Conservation (phyloP, 1,140 invertebrate genomes). For the Drosophila jambulina region DNA sequence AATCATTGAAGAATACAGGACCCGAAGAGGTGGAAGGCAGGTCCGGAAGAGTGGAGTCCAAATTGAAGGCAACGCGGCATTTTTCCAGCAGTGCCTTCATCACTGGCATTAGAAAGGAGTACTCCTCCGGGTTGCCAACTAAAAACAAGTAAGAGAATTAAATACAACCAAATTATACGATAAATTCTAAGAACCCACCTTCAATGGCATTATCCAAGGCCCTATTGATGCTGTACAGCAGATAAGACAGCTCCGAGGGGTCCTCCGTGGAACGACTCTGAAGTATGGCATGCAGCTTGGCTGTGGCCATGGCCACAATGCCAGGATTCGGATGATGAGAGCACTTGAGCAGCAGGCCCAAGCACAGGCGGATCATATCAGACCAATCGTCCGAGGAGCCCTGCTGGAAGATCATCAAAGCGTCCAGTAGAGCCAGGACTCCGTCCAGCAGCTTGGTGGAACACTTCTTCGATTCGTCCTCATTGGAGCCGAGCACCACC, state of each 20-base stretch:
- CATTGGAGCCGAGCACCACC: slow-evolving; percentile 86
- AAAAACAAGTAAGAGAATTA: slow-evolving; percentile 9
- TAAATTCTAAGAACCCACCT: slow-evolving; percentile 57
- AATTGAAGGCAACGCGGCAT: slow-evolving; percentile 85
- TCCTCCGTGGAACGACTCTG: slow-evolving; percentile 87
- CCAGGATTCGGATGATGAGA: slow-evolving; percentile 86
- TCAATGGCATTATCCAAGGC: slow-evolving; percentile 85
- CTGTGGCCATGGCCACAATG: slow-evolving; percentile 87
- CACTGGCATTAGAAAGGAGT: slow-evolving; percentile 88
- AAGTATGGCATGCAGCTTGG: slow-evolving; percentile 87
- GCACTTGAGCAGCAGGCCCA: slow-evolving; percentile 87
- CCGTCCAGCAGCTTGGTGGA: slow-evolving; percentile 87
- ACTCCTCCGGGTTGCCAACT: slow-evolving; percentile 87
- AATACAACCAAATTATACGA: background rate
- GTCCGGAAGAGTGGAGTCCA: slow-evolving; percentile 86
- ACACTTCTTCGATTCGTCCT: slow-evolving; percentile 86
- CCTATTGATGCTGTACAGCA: slow-evolving; percentile 85
- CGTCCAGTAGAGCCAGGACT: slow-evolving; percentile 86
- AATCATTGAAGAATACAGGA: slow-evolving; percentile 88
- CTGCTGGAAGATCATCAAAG: slow-evolving; percentile 87
- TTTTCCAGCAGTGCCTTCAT: slow-evolving; percentile 89
- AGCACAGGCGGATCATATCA: slow-evolving; percentile 86
- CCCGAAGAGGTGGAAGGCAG: slow-evolving; percentile 86
- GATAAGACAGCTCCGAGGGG: slow-evolving; percentile 86
- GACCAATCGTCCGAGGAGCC: slow-evolving; percentile 86